phyloP scores from a whole-genome alignment of 1,140 invertebrate genomes.

The Rhopalosiphum padi region DNA sequence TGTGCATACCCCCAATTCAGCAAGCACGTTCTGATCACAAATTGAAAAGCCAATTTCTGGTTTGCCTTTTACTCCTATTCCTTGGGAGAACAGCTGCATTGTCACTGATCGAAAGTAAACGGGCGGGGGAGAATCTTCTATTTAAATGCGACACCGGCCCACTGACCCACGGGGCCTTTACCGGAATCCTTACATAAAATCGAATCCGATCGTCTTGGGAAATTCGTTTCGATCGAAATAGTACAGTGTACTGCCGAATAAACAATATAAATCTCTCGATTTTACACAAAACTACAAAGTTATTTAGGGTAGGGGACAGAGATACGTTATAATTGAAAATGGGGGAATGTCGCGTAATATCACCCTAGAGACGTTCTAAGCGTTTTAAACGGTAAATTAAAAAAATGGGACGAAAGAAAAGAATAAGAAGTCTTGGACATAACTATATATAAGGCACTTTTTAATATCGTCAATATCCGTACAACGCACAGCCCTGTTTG shows the following conservation, averaged over 20 bases:
- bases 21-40: constrained; percentile 56
- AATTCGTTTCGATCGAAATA: constrained; percentile 35
- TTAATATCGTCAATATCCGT: constrained; percentile 51
- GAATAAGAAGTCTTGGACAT: constrained; percentile 48
- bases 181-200: not conserved
- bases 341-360: constrained; percentile 47
- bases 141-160: constrained; percentile 56
- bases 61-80: constrained; percentile 12
- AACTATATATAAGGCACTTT: constrained; percentile 44
- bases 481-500: constrained; percentile 32
- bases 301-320: constrained; percentile 14
- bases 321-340: constrained; percentile 52
- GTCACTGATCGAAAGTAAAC: constrained; percentile 43
- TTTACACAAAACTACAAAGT: constrained; percentile 50
- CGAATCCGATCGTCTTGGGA: constrained; percentile 52
- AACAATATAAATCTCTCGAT: constrained; percentile 52
- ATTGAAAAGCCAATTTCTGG: constrained; percentile 57
- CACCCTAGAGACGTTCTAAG: constrained; percentile 50
- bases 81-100: constrained; percentile 37
- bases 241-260: constrained; percentile 4
- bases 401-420: constrained; percentile 41
- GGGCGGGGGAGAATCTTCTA: not conserved
- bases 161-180: constrained; percentile 50
- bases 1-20: constrained; percentile 25
- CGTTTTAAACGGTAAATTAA: constrained; percentile 49